Evolutionary conservation across 2,113 vertebrate genomes (phyloP).

Genomic region (Chlamydotis undulata): DNA sequence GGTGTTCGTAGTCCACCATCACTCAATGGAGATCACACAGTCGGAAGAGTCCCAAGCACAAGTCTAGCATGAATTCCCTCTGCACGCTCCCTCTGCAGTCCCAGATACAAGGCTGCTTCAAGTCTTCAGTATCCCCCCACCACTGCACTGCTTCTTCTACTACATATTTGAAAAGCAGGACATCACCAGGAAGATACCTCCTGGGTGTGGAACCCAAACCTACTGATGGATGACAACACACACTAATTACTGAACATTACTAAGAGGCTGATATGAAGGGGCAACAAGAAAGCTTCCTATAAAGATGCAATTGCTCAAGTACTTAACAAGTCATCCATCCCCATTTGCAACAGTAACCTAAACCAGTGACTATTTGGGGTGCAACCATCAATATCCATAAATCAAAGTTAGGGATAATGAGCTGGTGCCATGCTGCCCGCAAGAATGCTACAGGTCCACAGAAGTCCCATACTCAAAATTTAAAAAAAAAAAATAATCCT

Average conservation of each 20-base stretch:
- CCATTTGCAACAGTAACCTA: neutral
- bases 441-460: neutral
- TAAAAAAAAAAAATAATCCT: no score
- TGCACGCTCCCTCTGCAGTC: neutral
- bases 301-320: neutral
- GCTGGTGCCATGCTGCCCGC: fast-evolving
- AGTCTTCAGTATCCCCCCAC: neutral
- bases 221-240: neutral
- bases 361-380: neutral
- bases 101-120: neutral
- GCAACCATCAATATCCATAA: neutral
- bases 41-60: neutral
- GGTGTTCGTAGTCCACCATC: neutral
- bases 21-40: neutral
- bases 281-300: neutral
- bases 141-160: neutral
- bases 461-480: neutral
- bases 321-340: neutral
- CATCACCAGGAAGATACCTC: neutral
- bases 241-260: neutral
- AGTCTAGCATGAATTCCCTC: neutral
- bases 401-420: neutral
- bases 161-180: neutral
- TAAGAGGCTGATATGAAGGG: neutral
- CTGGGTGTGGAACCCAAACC: neutral